phyloP scores from a whole-genome alignment of 2,888 invertebrate species.

The Ptilodon capucinus region DNA sequence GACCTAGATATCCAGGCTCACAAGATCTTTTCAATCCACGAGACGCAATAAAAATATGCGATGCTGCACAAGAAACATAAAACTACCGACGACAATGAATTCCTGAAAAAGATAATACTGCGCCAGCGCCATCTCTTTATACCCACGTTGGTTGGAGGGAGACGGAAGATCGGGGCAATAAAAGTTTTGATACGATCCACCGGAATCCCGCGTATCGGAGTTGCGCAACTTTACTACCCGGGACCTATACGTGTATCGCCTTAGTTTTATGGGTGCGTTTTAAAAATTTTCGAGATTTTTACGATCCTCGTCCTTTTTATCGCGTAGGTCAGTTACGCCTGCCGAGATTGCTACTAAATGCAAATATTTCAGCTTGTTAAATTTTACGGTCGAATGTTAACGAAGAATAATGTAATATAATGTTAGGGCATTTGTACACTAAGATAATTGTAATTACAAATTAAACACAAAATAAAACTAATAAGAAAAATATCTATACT shows the following conservation, averaged over 20 bases:
- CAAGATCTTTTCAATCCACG: constrained; percentile 67
- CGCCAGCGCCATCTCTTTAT: constrained; percentile 65
- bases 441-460: too few species aligned
- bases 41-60: constrained; percentile 80
- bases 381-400: constrained; percentile 20
- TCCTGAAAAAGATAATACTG: constrained; percentile 77
- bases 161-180: constrained; percentile 72
- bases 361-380: constrained; percentile 30
- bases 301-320: constrained; percentile 52
- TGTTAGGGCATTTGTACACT: too few species aligned
- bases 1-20: constrained; percentile 39
- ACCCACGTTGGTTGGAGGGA: constrained; percentile 60
- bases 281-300: constrained; percentile 66
- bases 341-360: constrained; percentile 33
- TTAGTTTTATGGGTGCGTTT: constrained; percentile 65
- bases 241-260: constrained; percentile 60
- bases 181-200: constrained; percentile 78
- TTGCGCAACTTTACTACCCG: constrained; percentile 67
- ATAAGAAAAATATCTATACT: too few species aligned
- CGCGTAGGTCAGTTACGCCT: constrained; percentile 35
- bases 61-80: constrained; percentile 70
- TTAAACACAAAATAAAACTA: too few species aligned
- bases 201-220: constrained; percentile 76
- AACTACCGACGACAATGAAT: constrained; percentile 79
- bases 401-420: constrained; percentile 1